Evolutionary conservation across 1,140 invertebrate genomes (phyloP).

Genomic region (Brachionus paranguensis): DNA sequence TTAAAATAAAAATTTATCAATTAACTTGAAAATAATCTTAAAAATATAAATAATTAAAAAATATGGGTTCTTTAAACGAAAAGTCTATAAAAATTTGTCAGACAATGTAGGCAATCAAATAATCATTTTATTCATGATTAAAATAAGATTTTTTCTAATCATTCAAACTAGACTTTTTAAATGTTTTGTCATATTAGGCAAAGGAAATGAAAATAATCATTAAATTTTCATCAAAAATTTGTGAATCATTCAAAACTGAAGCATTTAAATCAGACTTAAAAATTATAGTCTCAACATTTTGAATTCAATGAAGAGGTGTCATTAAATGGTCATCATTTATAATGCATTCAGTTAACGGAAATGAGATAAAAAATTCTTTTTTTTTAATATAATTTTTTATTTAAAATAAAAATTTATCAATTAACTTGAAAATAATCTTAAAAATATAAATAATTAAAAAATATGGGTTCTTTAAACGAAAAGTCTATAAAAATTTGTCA

Average conservation of each 20-base stretch:
- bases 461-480: background rate
- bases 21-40: no score
- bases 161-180: background rate
- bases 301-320: slow-evolving; percentile 34
- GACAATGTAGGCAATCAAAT: slow-evolving; percentile 37
- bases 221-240: background rate
- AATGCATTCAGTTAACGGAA: background rate
- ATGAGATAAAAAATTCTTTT: background rate
- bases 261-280: background rate
- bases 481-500: background rate
- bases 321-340: slow-evolving; percentile 18
- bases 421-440: no score
- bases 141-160: slow-evolving; percentile 16
- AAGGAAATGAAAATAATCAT: background rate
- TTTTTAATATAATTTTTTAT: slow-evolving; percentile 21
- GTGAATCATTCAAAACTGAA: background rate
- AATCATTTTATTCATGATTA: background rate
- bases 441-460: no score
- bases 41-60: no score
- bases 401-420: background rate
- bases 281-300: slow-evolving; percentile 18
- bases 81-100: slow-evolving; percentile 10
- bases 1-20: background rate
- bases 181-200: background rate
- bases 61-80: no score